Base-by-base conservation (phyloP, 2,797 vertebrate genomes). In the Trachops cirrhosus region DNA sequence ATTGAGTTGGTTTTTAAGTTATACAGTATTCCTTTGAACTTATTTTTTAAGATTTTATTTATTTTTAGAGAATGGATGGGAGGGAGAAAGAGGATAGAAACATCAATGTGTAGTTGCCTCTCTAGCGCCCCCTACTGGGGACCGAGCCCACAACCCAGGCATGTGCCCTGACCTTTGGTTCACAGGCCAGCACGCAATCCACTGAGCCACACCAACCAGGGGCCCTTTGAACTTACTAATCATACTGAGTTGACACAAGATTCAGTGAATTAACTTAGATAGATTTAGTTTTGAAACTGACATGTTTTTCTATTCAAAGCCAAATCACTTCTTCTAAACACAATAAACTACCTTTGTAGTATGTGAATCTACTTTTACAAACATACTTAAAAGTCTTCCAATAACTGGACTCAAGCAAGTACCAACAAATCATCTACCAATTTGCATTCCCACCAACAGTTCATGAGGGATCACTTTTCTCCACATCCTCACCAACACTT, bases 1-100 rank as follows among this genome's bases (percentile, higher is more conserved):
- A 44, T 70, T 93, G 48, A 95, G 32, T 92, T 96, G 32, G 86
- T 95, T 94, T 93, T 95, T 14, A 75, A 46, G 93, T 95, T 82
- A 62, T 73, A 50, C 24, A 92, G 39, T 86, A 88, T 34, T 26
- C 12, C 59, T 96, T 93, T 84, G 79, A 95, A 91, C 24, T 91
- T 77, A 52, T 86, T 94, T 57, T 57, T 57, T 24, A 57, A 57
- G 54, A 24, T 24, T 57, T 57, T 24, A 24, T 57, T 57, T 24
- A 57, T 57, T 57, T 24, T 57, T 57, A 19, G 54, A 57, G 54
- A 24, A 21, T 22, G 9, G 22, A 9, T 57, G 9, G 54, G 54
- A 57, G 54, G 22, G 54, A 57, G 22, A 57, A 57, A 57, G 8
- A 57, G 54, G 8, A 57, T 24, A 19, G 22, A 57, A 57, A 57